Conservation (phyloP, 2,888 invertebrate genomes). For the Dicroscelio sp. region DNA sequence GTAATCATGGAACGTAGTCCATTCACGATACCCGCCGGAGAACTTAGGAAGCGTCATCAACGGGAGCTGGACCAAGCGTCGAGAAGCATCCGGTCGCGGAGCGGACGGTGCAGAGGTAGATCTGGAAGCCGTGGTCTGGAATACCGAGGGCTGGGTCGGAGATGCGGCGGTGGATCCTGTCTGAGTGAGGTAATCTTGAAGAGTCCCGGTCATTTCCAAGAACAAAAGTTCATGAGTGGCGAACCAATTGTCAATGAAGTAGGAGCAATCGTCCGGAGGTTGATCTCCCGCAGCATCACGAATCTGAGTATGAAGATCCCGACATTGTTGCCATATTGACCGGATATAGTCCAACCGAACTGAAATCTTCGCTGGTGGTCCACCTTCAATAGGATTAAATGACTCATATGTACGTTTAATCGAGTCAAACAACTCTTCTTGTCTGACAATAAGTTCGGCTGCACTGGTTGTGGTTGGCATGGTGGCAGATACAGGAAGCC, state of each 20-base stretch:
- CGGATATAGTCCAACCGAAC: background rate
- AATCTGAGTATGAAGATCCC: background rate
- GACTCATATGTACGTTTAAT: background rate
- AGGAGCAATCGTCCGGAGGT: background rate
- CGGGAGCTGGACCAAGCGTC: background rate
- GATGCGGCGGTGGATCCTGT: too few relatives aligned
- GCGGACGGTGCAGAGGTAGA: too few relatives aligned
- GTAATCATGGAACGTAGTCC: constrained; percentile 2
- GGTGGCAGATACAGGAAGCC: too few relatives aligned
- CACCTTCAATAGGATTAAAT: background rate
- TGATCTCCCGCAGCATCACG: background rate
- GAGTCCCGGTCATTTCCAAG: background rate
- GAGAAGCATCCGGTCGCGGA: too few relatives aligned
- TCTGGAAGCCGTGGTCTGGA: too few relatives aligned
- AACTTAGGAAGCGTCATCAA: background rate
- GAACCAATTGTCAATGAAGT: background rate
- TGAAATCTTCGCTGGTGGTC: background rate
- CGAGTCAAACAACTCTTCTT: background rate
- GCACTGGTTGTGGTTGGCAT: too few relatives aligned
- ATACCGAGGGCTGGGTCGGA: too few relatives aligned
- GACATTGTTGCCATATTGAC: background rate
- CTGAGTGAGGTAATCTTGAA: background rate
- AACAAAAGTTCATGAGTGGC: background rate
- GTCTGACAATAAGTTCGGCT: too few relatives aligned
- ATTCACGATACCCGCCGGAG: background rate